Base-by-base conservation (phyloP, 1,140 invertebrate species). In the Cataglyphis hispanica region DNA sequence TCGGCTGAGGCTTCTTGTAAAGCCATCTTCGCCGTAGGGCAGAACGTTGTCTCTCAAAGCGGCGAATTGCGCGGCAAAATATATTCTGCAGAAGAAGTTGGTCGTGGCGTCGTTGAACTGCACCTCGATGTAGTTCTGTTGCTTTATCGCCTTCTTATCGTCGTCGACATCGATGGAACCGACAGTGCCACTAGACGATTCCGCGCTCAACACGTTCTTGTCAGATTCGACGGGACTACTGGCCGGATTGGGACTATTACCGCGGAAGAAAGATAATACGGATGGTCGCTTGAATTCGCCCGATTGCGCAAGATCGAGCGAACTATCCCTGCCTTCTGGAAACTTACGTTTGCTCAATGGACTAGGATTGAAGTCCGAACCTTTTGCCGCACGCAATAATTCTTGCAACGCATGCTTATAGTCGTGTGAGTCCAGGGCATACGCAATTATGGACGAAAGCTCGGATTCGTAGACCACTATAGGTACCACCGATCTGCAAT, bases 371-470 rank as follows among this genome's bases (percentile, higher is more conserved):
- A 90, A 78, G 37, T 95, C 92, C 1, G 81, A 66, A 5, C 77
- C 89, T 86, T 94, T 95, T 40, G 85, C 93, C 69, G 80, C 64
- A 31, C 90, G 91, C 70, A 92, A 63, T 46, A 96, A 88, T 58
- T 97, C 96, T 58, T 96, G 95, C 16, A 97, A 87, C 1, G 95
- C 93, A 56, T 95, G 96, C 80, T 97, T 97, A 90, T 98, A 98
- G 56, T 98, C 97, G 27, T 93, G 91, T 0, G 97, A 97, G 77
- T 97, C 96, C 0, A 99, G 92, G 6, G 98, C 96, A 92, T 98
- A 98, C 0, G 98, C 98, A 81, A 99, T 98, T 66, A 99, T 97
- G 0, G 98, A 99, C 87, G 98, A 98, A 1, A 97, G 97, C 93
- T 99, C 98, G 19, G 96, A 96, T 92, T 99, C 98, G 87, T 97